Conservation (phyloP, 1,140 invertebrate species). For the Zaprionus lachaisei region DNA sequence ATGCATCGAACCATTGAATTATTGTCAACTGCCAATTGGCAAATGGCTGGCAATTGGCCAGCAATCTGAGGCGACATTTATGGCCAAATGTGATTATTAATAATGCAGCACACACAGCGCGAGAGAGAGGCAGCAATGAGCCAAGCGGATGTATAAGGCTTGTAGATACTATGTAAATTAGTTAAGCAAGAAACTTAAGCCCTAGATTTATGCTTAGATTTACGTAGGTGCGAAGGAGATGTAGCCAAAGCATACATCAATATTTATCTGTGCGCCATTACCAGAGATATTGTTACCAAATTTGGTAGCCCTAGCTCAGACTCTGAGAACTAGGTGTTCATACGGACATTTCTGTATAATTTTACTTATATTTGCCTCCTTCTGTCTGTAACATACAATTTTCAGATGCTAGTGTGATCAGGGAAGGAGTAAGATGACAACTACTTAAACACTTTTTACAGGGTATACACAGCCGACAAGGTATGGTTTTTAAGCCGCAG, state of each 20-base stretch:
- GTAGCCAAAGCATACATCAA: too few relatives aligned
- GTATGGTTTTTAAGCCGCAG: conserved; percentile 46
- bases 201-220: too few relatives aligned
- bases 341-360: not conserved
- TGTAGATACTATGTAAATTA: not conserved
- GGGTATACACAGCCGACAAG: conserved; percentile 18
- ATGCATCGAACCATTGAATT: conserved; percentile 51
- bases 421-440: too few relatives aligned
- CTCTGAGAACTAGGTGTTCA: not conserved
- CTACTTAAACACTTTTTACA: not conserved
- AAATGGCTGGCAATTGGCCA: conserved; percentile 51
- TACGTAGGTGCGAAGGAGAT: too few relatives aligned
- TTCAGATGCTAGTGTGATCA: too few relatives aligned
- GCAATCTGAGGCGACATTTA: conserved; percentile 53
- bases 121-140: not conserved
- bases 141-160: not conserved
- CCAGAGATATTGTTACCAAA: not conserved
- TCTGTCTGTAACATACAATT: too few relatives aligned
- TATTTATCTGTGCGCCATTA: too few relatives aligned
- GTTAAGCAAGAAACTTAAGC: too few relatives aligned
- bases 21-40: conserved; percentile 58
- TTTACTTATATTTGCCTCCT: too few relatives aligned
- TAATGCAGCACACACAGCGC: conserved; percentile 26
- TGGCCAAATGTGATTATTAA: conserved; percentile 53
- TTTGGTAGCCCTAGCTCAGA: not conserved